Evolutionary conservation across 92 coral and sea anemone genomes (phyloP).

Genomic region (Epizoanthus ramosus): DNA sequence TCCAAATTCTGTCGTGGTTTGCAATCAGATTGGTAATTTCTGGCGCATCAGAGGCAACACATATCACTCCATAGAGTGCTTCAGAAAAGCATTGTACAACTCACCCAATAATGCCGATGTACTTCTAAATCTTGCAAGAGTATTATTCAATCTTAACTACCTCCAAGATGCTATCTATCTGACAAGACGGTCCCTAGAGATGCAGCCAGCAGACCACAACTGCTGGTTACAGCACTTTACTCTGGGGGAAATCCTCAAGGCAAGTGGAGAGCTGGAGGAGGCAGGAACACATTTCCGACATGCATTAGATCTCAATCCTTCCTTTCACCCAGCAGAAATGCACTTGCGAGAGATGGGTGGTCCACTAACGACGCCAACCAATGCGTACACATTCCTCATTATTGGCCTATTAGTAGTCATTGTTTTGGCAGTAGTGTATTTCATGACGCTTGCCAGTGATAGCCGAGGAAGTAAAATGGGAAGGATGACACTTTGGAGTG

Average conservation of each 20-base stretch:
- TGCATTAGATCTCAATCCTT: slow-evolving; percentile 90
- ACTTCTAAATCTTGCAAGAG: slow-evolving; percentile 94
- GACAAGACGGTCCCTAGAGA: slow-evolving; percentile 90
- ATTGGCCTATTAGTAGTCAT: slow-evolving; percentile 87
- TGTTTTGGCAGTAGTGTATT: slow-evolving; percentile 88
- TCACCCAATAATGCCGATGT: slow-evolving; percentile 98
- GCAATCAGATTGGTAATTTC: slow-evolving; percentile 96
- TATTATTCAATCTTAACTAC: slow-evolving; percentile 87
- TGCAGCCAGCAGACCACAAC: slow-evolving; percentile 96
- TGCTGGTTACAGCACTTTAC: slow-evolving; percentile 99
- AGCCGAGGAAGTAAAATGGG: slow-evolving; percentile 65
- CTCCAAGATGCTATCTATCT: slow-evolving; percentile 88
- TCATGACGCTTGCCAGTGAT: slow-evolving; percentile 91
- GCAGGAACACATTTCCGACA: slow-evolving; percentile 90
- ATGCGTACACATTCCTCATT: slow-evolving; percentile 91
- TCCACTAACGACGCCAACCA: slow-evolving; percentile 77
- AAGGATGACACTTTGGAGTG: slow-evolving; percentile 71
- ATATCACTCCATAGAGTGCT: slow-evolving; percentile 96
- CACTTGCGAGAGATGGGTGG: slow-evolving; percentile 91
- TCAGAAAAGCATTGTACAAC: slow-evolving; percentile 81
- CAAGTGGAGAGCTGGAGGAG: slow-evolving; percentile 86
- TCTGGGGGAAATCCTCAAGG: slow-evolving; percentile 93
- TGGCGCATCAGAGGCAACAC: slow-evolving; percentile 97
- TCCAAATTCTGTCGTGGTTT: slow-evolving; percentile 92
- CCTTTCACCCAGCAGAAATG: slow-evolving; percentile 95